Percentiles rank a stretch among this genome's conserved stretches.
These are phyloP conservation scores for Podarcis raffonei DNA, from an alignment of 2,113 vertebrate species.

Conservation along the genomic window DNA sequence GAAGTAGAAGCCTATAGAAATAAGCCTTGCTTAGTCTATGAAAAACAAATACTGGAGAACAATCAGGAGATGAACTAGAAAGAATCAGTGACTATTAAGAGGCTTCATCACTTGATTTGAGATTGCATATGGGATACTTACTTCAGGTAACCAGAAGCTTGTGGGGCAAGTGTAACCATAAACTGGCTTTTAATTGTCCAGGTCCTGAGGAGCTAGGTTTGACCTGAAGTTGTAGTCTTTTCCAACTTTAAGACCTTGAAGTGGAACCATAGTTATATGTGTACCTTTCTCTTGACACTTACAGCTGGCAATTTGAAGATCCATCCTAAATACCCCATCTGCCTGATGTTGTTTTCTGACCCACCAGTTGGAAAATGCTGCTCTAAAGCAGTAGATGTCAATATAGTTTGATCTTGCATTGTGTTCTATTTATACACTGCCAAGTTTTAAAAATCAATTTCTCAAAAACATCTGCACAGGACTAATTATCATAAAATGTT, in stretches of 20 bases:
- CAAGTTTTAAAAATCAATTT: constrained; percentile 21
- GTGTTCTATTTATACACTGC: neutral
- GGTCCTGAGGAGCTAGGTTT: constrained; percentile 13
- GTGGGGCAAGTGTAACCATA: constrained; percentile 22
- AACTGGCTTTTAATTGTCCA: constrained; percentile 21
- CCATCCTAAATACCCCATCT: neutral
- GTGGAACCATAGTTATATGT: neutral
- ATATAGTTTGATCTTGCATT: neutral
- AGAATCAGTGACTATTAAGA: neutral
- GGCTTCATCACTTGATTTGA: constrained; percentile 10
- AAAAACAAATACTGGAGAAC: constrained; percentile 10
- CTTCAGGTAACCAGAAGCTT: neutral
- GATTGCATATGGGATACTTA: constrained; percentile 28
- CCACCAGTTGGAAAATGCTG: neutral
- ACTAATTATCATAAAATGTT: neutral
- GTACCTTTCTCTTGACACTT: neutral
- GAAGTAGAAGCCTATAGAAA: constrained; percentile 7
- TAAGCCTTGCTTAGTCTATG: constrained; percentile 40
- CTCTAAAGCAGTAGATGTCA: neutral
- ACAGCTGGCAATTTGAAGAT: neutral
- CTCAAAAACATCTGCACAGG: neutral
- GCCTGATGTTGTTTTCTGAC: neutral
- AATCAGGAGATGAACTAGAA: constrained; percentile 26
- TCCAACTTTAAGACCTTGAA: neutral
- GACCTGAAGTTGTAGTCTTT: neutral